A percentile compares a stretch with the other conserved stretches of the same genome.
These are phyloP conservation scores for Buceros bicornis DNA, from an alignment of 2,797 vertebrate genomes.

Conservation along the genomic window DNA sequence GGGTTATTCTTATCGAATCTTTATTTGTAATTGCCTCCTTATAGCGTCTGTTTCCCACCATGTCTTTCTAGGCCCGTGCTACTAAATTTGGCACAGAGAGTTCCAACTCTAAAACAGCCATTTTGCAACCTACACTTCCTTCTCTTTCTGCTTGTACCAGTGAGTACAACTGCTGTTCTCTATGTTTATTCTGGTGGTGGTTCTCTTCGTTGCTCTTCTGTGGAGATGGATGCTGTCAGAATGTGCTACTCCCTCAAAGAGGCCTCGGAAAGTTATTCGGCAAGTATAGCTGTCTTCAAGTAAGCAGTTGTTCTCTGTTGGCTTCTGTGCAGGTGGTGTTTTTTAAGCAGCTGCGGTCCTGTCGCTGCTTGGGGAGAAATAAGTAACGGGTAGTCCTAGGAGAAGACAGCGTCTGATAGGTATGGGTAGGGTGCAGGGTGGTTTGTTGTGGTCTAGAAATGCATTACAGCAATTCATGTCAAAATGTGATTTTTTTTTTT, in stretches of 20 bases:
- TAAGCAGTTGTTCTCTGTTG: background rate
- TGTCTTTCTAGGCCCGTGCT: conserved; percentile 17
- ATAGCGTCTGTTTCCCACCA: background rate
- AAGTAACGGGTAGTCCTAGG: background rate
- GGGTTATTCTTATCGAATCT: background rate
- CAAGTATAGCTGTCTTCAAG: background rate
- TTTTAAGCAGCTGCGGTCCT: background rate
- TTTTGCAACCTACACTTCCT: conserved; percentile 1
- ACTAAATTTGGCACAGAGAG: background rate
- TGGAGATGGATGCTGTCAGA: background rate
- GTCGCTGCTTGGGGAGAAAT: background rate
- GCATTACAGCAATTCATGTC: background rate
- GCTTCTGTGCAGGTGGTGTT: background rate
- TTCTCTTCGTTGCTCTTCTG: background rate
- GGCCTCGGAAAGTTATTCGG: background rate
- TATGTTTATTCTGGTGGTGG: background rate
- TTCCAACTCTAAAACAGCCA: background rate
- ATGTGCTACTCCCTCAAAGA: background rate
- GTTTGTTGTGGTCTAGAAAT: background rate
- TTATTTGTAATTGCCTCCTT: background rate
- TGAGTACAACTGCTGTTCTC: background rate
- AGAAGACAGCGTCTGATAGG: background rate
- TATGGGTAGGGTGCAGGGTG: background rate
- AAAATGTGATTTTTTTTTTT: background rate
- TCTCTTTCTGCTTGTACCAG: background rate